Evolutionary conservation across 2,888 invertebrate species (phyloP), one percentile per base, ranked within the genome.

Genomic region (Micoletzkya japonica): DNA sequence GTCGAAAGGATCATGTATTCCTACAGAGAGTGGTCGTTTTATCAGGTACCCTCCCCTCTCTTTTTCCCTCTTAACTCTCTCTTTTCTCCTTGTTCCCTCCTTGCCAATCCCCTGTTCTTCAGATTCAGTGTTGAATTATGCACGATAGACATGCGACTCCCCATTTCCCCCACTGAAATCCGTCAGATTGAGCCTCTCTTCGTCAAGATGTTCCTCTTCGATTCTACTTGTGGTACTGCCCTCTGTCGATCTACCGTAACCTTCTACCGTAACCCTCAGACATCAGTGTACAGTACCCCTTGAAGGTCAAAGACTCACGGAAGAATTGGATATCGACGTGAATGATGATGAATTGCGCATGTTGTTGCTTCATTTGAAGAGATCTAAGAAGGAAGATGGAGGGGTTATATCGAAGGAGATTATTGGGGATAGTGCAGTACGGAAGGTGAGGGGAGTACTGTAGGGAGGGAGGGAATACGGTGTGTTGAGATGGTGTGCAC

Each of bases 121-220:
- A 67, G 61, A 44, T 72, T 72, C 59, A 61, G 59, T 30, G 66
- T 73, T 17, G 67, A 73, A 24, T 17, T 73, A 34, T 36, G 44
- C 2, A 70, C 67, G 39, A 37, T 73, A 24, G 70, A 70, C 24
- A 24, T 73, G 36, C 54, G 57, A 36, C 63, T 73, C 10, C 73
- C 71, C 10, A 44, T 71, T 4, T 56, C 64, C 36, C 49, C 64
- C 30, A 71, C 71, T 17, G 56, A 57, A 39, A 54, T 71, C 34
- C 34, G 64, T 50, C 71, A 71, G 88, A 91, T 96, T 68, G 97
- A 97, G 86, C 96, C 97, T 0, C 96, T 96, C 87, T 92, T 92
- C 85, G 91, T 95, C 28, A 91, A 92, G 60, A 87, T 97, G 77
- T 91, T 93, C 70, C 87, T 97, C 54, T 97, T 93, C 87, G 96